Evolutionary conservation across 2,888 invertebrate genomes (phyloP).

Genomic region (Cantharis rufa): DNA sequence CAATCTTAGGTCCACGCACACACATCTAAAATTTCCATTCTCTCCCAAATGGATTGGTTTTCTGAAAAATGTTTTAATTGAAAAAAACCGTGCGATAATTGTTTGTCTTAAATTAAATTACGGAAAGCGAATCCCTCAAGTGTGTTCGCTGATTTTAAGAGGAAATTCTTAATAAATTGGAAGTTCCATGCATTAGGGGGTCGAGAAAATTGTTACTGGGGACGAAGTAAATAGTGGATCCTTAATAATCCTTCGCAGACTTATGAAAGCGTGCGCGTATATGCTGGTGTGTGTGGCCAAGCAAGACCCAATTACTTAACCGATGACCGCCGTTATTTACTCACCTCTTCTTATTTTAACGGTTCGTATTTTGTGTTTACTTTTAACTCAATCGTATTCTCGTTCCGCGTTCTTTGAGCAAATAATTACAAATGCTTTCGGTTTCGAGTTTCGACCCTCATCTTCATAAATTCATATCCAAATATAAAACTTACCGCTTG

Average conservation of each 20-base stretch:
- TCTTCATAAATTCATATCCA: conserved; percentile 8
- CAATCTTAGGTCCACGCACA: not conserved
- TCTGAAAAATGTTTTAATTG: not conserved
- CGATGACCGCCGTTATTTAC: conserved; percentile 53
- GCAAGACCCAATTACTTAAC: conserved; percentile 53
- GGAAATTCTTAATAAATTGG: conserved; percentile 30
- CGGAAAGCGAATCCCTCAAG: not conserved
- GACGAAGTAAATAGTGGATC: conserved; percentile 23
- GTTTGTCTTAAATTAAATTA: not conserved
- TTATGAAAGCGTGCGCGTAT: not conserved
- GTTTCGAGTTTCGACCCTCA: conserved; percentile 11
- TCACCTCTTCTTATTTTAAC: conserved; percentile 47
- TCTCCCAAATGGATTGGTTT: not conserved
- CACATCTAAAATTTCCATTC: not conserved
- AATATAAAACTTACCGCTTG: conserved; percentile 1
- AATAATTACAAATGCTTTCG: conserved; percentile 38
- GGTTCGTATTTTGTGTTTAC: conserved; percentile 41
- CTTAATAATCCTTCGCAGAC: conserved; percentile 27
- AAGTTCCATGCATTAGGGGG: conserved; percentile 25
- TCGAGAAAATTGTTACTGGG: conserved; percentile 15
- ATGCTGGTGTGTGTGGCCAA: conserved; percentile 35
- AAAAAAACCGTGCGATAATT: not conserved
- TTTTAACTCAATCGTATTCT: conserved; percentile 46
- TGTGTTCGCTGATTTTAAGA: conserved; percentile 22
- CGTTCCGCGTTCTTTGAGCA: conserved; percentile 47